Percentiles rank a stretch among this genome's conserved stretches.
Evolutionary conservation across 2,113 vertebrate genomes (phyloP).

Genomic region (Ciconia boyciana): DNA sequence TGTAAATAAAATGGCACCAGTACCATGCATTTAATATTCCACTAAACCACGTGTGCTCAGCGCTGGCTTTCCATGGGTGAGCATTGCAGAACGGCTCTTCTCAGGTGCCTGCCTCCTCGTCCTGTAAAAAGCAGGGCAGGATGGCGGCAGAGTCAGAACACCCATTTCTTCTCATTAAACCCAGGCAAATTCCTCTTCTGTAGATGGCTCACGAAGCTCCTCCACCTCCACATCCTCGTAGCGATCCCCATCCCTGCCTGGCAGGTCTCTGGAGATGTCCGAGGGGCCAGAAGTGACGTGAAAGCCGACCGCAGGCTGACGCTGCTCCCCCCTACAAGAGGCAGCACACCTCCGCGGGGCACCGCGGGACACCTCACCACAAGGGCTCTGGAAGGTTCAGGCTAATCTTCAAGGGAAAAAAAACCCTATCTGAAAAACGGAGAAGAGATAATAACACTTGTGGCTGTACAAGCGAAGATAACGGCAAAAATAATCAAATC

Average conservation of each 20-base stretch:
- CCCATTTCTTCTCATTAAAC: neutral
- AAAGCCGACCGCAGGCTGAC: neutral
- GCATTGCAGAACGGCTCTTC: neutral
- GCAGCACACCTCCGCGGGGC: neutral
- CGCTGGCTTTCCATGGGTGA: accelerated
- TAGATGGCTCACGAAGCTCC: accelerated
- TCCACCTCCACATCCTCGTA: neutral
- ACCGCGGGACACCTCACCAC: neutral
- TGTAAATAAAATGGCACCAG: neutral
- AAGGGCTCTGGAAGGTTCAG: constrained; percentile 43
- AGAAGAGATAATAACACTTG: constrained; percentile 62
- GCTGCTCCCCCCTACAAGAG: neutral
- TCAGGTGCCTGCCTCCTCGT: neutral
- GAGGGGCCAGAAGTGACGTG: neutral
- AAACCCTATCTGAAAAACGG: constrained; percentile 27
- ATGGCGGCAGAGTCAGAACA: neutral
- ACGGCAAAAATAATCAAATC: constrained; percentile 54
- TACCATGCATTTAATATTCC: neutral
- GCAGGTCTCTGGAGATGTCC: neutral
- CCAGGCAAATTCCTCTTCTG: neutral
- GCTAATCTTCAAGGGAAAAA: constrained; percentile 38
- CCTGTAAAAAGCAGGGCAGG: neutral
- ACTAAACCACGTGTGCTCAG: accelerated
- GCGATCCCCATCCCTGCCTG: neutral
- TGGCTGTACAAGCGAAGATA: constrained; percentile 64